phyloP scores from a whole-genome alignment of 2,113 vertebrate species.

The Paedocypris sp. region DNA sequence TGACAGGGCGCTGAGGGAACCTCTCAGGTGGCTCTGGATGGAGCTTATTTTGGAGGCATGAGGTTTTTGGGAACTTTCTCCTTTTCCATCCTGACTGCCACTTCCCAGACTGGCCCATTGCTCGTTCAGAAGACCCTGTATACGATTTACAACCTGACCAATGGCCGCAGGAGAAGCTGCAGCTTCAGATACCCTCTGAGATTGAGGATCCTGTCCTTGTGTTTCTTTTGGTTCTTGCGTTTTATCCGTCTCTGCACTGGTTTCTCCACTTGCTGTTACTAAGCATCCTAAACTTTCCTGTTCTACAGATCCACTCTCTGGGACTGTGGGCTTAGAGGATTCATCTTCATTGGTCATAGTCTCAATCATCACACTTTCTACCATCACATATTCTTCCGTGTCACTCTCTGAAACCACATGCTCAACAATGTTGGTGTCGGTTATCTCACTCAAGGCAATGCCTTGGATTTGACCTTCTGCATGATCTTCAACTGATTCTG shows the following conservation, averaged over 20 bases:
- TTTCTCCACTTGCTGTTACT: background rate
- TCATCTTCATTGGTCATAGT: constrained; percentile 19
- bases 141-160: constrained; percentile 82
- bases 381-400: constrained; percentile 31
- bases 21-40: constrained; percentile 90
- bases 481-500: background rate
- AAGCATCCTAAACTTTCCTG: background rate
- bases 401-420: constrained; percentile 26
- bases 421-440: constrained; percentile 25
- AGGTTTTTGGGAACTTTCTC: constrained; percentile 39
- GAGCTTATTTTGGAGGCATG: constrained; percentile 86
- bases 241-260: constrained; percentile 22
- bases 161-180: constrained; percentile 69
- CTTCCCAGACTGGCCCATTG: constrained; percentile 91
- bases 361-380: constrained; percentile 29
- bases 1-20: constrained; percentile 85
- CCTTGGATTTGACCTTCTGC: background rate
- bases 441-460: constrained; percentile 3
- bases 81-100: constrained; percentile 70
- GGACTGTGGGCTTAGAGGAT: constrained; percentile 19
- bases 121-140: constrained; percentile 89
- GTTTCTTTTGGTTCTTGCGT: constrained; percentile 23
- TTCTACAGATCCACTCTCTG: constrained; percentile 29
- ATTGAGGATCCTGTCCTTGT: constrained; percentile 31
- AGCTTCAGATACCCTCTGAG: constrained; percentile 48